Conservation (phyloP, 2,113 vertebrate genomes). For the Daubentonia madagascariensis region DNA sequence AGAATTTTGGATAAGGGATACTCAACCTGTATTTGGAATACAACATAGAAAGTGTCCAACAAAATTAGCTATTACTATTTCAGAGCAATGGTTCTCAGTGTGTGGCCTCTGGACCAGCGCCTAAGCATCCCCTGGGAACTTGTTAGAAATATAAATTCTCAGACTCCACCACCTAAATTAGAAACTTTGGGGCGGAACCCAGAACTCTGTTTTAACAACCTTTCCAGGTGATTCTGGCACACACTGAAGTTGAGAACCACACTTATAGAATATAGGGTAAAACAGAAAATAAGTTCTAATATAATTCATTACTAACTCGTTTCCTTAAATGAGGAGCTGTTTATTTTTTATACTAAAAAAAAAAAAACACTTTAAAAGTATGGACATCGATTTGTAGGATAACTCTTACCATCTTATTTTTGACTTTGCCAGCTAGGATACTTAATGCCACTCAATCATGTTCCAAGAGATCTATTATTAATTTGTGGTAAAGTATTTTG, state of each 20-base stretch:
- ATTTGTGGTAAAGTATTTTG: neutral
- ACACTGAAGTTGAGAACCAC: neutral
- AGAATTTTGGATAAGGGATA: neutral
- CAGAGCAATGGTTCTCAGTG: neutral
- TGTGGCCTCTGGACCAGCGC: neutral
- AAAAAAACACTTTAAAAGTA: too few relatives aligned
- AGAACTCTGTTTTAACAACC: neutral
- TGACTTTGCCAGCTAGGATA: neutral
- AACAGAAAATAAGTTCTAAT: neutral
- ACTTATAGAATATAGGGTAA: neutral
- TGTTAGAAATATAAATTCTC: neutral
- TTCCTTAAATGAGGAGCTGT: too few relatives aligned
- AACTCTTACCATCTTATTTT: neutral
- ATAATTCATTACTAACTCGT: neutral
- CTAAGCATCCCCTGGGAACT: neutral
- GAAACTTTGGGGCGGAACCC: neutral
- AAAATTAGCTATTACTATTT: neutral
- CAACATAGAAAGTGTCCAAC: neutral
- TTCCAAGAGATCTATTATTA: neutral
- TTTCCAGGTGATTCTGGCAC: neutral
- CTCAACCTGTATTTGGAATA: neutral
- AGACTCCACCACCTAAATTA: neutral
- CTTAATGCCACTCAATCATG: neutral
- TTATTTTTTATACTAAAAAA: too few relatives aligned
- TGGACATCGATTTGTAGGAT: too few relatives aligned